Evolutionary conservation across 2,113 vertebrate genomes (phyloP).

Genomic region (Martes martes): DNA sequence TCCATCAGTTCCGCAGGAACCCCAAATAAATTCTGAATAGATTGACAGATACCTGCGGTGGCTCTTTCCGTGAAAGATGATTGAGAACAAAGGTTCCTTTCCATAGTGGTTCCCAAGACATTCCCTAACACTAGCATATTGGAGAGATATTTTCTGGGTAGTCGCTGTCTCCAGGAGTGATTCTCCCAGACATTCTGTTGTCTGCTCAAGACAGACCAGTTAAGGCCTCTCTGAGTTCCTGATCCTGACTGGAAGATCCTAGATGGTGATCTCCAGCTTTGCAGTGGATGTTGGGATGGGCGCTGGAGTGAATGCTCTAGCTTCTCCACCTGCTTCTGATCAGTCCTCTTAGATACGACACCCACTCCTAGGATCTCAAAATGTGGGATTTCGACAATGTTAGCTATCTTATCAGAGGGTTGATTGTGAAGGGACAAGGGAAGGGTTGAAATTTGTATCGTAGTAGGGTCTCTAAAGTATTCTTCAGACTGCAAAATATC

Average conservation of each 20-base stretch:
- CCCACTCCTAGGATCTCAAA: background rate
- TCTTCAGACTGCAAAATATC: constrained; percentile 30
- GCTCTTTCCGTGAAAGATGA: no score
- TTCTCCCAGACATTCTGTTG: constrained; percentile 59
- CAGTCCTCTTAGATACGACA: background rate
- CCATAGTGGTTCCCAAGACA: no score
- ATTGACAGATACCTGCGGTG: no score
- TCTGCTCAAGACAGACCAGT: constrained; percentile 30
- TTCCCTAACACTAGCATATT: no score
- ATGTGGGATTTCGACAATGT: background rate
- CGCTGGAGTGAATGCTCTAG: background rate
- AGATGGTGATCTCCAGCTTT: background rate
- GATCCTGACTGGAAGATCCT: background rate
- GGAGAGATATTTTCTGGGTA: no score
- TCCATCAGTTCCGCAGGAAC: no score
- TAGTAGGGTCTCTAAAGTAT: background rate
- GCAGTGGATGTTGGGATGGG: background rate
- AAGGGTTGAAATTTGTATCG: background rate
- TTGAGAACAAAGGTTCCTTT: no score
- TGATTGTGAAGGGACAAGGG: background rate
- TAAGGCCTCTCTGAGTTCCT: background rate
- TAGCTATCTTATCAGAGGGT: background rate
- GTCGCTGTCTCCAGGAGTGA: no score
- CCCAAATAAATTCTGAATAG: no score
- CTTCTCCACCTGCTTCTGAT: background rate